These are phyloP conservation scores for Lacanobia wlatinum DNA, from an alignment of 2,888 invertebrate genomes.

Conservation along the genomic window DNA sequence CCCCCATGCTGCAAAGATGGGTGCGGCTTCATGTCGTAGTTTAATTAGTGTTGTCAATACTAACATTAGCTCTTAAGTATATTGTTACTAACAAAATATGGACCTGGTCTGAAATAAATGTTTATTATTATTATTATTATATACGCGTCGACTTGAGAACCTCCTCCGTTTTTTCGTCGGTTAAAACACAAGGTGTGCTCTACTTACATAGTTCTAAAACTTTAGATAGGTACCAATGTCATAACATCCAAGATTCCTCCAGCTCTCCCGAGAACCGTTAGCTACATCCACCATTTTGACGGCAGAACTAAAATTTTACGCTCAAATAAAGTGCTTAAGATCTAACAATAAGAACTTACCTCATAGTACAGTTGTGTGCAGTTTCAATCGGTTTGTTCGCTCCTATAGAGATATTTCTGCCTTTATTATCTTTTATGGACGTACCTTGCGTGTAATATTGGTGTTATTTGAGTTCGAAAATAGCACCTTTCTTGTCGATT, in stretches of 20 bases:
- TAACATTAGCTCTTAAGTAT: no score
- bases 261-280: conserved; percentile 40
- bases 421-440: conserved; percentile 5
- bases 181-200: no score
- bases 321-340: conserved; percentile 51
- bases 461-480: conserved; percentile 4
- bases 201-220: background rate
- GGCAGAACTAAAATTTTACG: conserved; percentile 54
- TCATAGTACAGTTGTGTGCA: conserved; percentile 34
- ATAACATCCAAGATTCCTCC: conserved; percentile 19
- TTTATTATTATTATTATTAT: no score
- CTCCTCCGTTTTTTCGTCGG: no score
- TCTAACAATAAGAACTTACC: conserved; percentile 23
- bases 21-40: no score
- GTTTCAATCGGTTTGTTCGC: conserved; percentile 29
- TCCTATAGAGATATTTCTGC: conserved; percentile 18
- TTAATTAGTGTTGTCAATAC: no score
- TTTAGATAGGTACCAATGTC: conserved; percentile 13
- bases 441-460: conserved; percentile 7
- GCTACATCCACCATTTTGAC: conserved; percentile 32
- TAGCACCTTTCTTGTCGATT: conserved; percentile 16
- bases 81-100: no score
- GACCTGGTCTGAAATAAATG: no score
- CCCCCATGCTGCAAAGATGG: no score
- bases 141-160: no score